phyloP scores from a whole-genome alignment of 2,113 vertebrate species.

The Mobula hypostoma region DNA sequence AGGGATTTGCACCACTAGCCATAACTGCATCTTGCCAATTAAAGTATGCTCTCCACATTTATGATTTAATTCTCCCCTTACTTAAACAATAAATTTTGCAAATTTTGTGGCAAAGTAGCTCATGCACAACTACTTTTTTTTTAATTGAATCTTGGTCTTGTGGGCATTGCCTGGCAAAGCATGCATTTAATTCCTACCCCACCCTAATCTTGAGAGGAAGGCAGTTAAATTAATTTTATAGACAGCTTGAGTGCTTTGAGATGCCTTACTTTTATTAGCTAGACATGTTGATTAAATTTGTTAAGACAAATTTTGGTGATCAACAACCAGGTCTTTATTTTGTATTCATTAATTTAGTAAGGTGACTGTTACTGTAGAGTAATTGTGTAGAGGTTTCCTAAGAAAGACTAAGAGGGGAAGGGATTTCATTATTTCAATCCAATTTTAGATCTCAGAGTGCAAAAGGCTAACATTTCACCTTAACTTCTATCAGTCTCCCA shows the following conservation, averaged over 20 bases:
- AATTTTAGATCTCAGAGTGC: not conserved
- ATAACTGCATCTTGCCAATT: not conserved
- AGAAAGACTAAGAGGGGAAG: too few species aligned
- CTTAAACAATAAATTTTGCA: not conserved
- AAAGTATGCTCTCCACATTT: not conserved
- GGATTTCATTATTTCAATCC: not conserved
- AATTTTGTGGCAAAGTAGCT: not conserved
- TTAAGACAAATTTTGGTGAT: too few species aligned
- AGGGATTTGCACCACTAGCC: not conserved
- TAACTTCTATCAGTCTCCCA: not conserved
- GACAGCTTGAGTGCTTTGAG: too few species aligned
- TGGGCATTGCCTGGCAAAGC: too few species aligned
- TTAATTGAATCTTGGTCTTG: too few species aligned
- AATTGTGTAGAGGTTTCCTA: too few species aligned
- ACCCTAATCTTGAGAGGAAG: too few species aligned
- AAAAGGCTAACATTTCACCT: not conserved
- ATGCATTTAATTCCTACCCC: too few species aligned
- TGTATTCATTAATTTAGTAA: too few species aligned
- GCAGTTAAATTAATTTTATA: not conserved
- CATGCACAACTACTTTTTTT: not conserved
- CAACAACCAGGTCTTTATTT: too few species aligned
- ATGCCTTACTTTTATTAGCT: not conserved
- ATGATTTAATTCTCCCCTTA: not conserved
- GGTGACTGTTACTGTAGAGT: too few species aligned
- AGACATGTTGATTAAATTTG: not conserved